Evolutionary conservation across 1,140 invertebrate genomes (phyloP).

Genomic region (Coenobita brevimanus): DNA sequence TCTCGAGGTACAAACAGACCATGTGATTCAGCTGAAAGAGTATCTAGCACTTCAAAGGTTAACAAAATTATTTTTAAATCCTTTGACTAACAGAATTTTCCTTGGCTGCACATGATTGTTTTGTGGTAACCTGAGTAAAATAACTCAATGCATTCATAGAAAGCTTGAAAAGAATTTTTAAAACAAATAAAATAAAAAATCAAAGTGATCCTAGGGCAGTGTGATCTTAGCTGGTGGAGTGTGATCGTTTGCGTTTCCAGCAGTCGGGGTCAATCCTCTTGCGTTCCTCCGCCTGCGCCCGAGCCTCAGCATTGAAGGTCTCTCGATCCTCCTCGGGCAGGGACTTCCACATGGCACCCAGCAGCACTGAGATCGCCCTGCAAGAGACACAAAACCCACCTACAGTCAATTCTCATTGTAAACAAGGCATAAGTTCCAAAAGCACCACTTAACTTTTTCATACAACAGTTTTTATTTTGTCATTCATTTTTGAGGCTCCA

Average conservation of each 20-base stretch:
- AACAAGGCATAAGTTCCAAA: no score
- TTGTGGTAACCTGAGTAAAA: no score
- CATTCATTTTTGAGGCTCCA: no score
- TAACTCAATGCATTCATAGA: no score
- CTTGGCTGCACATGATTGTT: no score
- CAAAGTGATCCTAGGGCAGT: constrained; percentile 25
- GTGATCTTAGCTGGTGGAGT: constrained; percentile 71
- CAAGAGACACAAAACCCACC: no score
- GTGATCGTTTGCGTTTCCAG: constrained; percentile 77
- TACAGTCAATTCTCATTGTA: no score
- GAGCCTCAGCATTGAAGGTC: constrained; percentile 74
- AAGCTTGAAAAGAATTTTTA: neutral
- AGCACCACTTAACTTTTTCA: no score
- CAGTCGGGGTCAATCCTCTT: constrained; percentile 77
- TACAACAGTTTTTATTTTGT: no score
- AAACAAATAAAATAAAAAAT: constrained; percentile 23
- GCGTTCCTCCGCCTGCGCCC: constrained; percentile 76
- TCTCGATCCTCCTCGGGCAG: constrained; percentile 74
- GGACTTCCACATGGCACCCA: constrained; percentile 77
- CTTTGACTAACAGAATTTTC: no score
- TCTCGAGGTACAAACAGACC: neutral
- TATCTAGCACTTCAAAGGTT: no score
- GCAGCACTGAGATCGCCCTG: constrained; percentile 77
- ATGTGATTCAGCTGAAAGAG: neutral
- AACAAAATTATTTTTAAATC: no score